phyloP scores from a whole-genome alignment of 2,888 invertebrate genomes.

The Acheta domesticus region DNA sequence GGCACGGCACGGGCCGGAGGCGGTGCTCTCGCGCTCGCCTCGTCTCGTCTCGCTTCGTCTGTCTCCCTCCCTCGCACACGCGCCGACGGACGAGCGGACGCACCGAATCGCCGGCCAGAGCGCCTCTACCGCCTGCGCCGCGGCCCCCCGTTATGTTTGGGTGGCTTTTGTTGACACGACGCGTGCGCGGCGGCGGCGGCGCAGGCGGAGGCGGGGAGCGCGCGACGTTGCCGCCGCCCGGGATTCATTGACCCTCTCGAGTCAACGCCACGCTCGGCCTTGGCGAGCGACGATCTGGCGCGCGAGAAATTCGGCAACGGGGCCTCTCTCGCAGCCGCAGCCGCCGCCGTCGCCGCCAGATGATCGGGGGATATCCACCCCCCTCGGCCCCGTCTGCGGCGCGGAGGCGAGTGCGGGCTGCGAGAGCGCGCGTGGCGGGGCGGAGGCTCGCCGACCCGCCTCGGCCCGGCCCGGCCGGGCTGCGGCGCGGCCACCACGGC shows the following conservation, averaged over 20 bases:
- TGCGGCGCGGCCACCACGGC: not conserved
- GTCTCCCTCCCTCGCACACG: not conserved
- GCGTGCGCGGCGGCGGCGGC: not conserved
- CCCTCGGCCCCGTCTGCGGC: not conserved
- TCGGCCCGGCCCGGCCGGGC: not conserved
- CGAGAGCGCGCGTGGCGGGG: not conserved
- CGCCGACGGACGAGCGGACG: not conserved
- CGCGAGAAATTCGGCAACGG: not conserved
- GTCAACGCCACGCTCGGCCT: slow-evolving; percentile 24
- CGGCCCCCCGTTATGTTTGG: not conserved
- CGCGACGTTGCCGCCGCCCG: slow-evolving; percentile 26
- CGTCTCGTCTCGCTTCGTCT: not conserved
- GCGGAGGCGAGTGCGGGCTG: not conserved
- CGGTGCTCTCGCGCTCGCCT: not conserved
- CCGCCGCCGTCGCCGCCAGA: not conserved
- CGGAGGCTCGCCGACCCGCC: not conserved
- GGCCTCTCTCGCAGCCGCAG: not conserved
- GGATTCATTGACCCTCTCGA: slow-evolving; percentile 29
- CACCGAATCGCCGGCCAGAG: not conserved
- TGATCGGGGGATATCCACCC: not conserved
- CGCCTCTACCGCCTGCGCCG: not conserved
- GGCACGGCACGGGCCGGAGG: not conserved
- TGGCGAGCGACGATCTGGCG: slow-evolving; percentile 12
- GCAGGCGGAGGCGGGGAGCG: not conserved
- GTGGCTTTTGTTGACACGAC: not conserved